Conservation (phyloP, 2,888 invertebrate species). For the Cantharis lateralis region DNA sequence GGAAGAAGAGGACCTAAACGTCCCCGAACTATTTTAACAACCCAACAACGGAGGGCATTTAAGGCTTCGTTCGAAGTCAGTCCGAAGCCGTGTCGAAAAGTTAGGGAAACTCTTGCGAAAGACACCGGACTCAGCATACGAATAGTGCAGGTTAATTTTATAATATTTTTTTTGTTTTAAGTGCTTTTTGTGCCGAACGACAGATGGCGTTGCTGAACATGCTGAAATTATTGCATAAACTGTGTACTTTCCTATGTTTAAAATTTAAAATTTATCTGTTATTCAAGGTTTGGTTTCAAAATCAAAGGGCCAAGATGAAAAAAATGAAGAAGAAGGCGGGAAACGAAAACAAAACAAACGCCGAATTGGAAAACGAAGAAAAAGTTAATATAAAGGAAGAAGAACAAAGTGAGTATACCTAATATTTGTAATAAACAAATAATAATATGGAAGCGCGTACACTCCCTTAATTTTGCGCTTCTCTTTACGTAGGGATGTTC, state of each 20-base stretch:
- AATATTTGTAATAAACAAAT: background rate
- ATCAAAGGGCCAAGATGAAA: conserved; percentile 69
- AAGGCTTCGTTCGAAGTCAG: conserved; percentile 86
- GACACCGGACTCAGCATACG: conserved; percentile 83
- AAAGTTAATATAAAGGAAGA: conserved; percentile 63
- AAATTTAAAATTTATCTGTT: background rate
- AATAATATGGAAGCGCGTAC: background rate
- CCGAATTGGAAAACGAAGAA: conserved; percentile 56
- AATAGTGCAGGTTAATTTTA: conserved; percentile 74
- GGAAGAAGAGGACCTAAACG: conserved; percentile 78
- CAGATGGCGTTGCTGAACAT: background rate
- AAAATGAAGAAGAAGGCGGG: conserved; percentile 69
- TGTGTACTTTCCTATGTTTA: background rate
- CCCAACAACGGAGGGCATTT: conserved; percentile 80
- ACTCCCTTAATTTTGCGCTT: background rate
- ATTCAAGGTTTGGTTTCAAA: conserved; percentile 67
- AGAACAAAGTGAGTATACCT: conserved; percentile 60
- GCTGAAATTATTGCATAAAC: background rate
- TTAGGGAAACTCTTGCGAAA: conserved; percentile 79
- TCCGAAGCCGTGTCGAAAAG: conserved; percentile 83
- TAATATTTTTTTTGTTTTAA: background rate
- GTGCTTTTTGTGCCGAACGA: background rate
- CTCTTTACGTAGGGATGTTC: conserved; percentile 6
- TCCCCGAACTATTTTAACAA: conserved; percentile 82
- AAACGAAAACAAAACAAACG: conserved; percentile 60